phyloP scores from a whole-genome alignment of 2,797 vertebrate genomes.

The Sebastes flavidus region DNA sequence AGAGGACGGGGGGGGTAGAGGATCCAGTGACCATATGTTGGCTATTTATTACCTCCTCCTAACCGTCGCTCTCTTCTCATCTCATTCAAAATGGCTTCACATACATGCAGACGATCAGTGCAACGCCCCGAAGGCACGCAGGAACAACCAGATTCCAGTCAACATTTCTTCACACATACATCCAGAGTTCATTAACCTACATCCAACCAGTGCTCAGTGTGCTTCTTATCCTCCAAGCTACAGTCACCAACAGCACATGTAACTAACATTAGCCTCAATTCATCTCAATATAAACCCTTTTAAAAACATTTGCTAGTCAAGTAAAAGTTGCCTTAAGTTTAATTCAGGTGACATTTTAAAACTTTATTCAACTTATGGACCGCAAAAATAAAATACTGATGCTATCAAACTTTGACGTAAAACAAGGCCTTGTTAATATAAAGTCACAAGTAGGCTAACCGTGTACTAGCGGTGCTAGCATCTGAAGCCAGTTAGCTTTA shows the following conservation, averaged over 20 bases:
- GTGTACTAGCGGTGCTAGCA: background rate
- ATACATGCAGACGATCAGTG: background rate
- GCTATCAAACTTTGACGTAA: background rate
- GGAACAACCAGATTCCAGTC: background rate
- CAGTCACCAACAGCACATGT: background rate
- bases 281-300: too few species aligned
- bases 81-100: background rate
- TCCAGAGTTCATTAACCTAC: background rate
- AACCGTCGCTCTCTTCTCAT: constrained; percentile 31
- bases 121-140: background rate
- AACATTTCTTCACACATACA: background rate
- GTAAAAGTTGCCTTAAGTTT: background rate
- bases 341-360: too few species aligned
- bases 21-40: constrained; percentile 76
- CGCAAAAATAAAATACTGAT: too few species aligned
- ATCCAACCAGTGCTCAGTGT: background rate
- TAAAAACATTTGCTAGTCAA: background rate
- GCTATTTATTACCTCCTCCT: constrained; percentile 76
- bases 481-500: background rate
- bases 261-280: too few species aligned
- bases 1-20: constrained; percentile 4
- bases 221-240: background rate
- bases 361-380: too few species aligned
- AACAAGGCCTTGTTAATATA: background rate
- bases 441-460: background rate